Evolutionary conservation across 2,113 vertebrate species (phyloP).

Genomic region (Dendrocopos noguchii): DNA sequence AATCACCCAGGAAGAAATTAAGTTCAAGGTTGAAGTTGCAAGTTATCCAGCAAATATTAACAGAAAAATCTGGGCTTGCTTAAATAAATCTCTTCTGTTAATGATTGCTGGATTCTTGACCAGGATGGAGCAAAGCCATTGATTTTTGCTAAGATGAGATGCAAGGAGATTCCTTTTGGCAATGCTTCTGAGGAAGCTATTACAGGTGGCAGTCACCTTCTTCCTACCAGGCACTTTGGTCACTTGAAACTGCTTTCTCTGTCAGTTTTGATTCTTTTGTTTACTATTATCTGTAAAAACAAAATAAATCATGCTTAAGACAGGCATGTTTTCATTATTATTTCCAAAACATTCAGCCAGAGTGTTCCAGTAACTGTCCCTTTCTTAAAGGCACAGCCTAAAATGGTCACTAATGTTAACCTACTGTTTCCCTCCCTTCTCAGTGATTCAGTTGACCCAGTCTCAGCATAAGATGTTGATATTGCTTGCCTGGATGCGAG

Average conservation of each 20-base stretch:
- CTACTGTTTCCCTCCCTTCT: neutral
- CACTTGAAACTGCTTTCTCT: neutral
- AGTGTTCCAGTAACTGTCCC: no score
- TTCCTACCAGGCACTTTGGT: neutral
- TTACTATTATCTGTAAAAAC: neutral
- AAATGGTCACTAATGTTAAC: no score
- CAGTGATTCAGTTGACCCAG: neutral
- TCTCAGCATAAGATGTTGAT: neutral
- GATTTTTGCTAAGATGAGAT: neutral
- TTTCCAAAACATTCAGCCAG: no score
- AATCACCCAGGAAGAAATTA: neutral
- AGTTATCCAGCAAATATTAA: neutral
- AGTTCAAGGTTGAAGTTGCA: slow-evolving; percentile 38
- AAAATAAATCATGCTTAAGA: neutral
- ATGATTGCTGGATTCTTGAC: neutral
- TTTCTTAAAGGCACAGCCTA: no score
- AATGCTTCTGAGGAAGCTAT: neutral
- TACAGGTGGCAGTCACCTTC: neutral
- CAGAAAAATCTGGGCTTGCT: slow-evolving; percentile 3
- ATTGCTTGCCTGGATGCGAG: neutral
- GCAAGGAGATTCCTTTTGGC: neutral
- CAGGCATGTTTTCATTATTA: no score
- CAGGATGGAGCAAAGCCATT: neutral
- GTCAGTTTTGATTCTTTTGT: neutral
- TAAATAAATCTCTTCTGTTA: neutral